These are phyloP conservation scores for Odontocolon sp. DNA, from an alignment of 2,888 invertebrate species.

Conservation along the genomic window DNA sequence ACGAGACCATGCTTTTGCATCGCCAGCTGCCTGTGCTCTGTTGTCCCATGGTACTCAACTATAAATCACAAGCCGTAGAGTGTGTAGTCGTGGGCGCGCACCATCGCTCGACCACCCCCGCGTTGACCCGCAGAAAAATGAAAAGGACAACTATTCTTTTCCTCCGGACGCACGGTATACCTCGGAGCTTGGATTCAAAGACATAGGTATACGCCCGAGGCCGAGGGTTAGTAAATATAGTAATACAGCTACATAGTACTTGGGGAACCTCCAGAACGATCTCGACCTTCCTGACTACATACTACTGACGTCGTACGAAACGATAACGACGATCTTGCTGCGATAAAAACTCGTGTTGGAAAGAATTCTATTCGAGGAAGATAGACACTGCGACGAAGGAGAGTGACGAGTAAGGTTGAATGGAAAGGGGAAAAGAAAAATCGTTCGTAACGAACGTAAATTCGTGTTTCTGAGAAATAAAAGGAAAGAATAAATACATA, in stretches of 20 bases:
- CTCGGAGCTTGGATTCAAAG: not conserved
- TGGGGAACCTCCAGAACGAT: not conserved
- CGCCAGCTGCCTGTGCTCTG: constrained; percentile 3
- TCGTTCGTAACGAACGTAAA: constrained; percentile 15
- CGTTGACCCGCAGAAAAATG: constrained; percentile 27
- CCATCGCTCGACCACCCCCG: constrained; percentile 1
- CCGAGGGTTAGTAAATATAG: not conserved
- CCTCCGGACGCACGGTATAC: not conserved
- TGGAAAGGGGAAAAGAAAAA: constrained; percentile 1
- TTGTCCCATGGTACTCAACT: constrained; percentile 11
- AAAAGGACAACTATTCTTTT: constrained; percentile 13
- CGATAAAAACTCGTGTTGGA: constrained; percentile 39
- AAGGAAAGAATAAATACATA: constrained; percentile 2
- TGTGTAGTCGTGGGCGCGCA: constrained; percentile 3
- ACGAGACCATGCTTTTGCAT: constrained; percentile 38
- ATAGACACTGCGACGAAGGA: constrained; percentile 3
- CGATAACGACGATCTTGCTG: constrained; percentile 39
- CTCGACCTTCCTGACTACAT: constrained; percentile 11
- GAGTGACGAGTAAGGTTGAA: not conserved
- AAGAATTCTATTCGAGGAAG: constrained; percentile 1
- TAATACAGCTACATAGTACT: not conserved
- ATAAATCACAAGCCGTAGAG: constrained; percentile 40
- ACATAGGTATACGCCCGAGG: not conserved
- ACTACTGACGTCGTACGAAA: constrained; percentile 3
- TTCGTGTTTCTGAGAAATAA: constrained; percentile 6